Evolutionary conservation across 2,113 vertebrate species (phyloP).

Genomic region (Hymenochirus boettgeri): DNA sequence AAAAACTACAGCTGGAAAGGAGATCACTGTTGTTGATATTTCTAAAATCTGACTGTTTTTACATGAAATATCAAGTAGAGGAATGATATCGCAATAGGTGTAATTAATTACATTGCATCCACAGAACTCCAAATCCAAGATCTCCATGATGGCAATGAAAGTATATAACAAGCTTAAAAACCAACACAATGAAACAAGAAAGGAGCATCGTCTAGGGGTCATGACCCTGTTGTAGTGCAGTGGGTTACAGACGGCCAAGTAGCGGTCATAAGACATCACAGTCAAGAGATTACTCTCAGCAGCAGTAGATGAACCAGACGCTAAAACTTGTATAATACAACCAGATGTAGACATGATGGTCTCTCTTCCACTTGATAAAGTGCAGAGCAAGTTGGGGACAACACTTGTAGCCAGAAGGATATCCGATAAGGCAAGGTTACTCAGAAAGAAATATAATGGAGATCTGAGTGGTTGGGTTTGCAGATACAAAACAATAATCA

Average conservation of each 20-base stretch:
- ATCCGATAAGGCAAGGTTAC: background rate
- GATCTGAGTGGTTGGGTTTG: background rate
- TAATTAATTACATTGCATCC: slow-evolving; percentile 51
- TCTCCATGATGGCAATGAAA: slow-evolving; percentile 39
- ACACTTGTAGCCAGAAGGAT: background rate
- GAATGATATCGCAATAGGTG: slow-evolving; percentile 54
- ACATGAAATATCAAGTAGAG: slow-evolving; percentile 53
- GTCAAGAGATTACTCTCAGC: background rate
- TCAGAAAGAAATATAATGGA: slow-evolving; percentile 3
- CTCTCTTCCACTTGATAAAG: background rate
- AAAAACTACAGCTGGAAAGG: background rate
- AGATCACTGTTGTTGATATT: background rate
- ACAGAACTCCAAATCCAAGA: slow-evolving; percentile 52
- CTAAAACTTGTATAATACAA: background rate
- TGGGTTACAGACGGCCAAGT: slow-evolving; percentile 6
- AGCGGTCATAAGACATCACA: slow-evolving; percentile 7
- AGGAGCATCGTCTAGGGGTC: slow-evolving; percentile 27
- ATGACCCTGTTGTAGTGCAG: slow-evolving; percentile 32
- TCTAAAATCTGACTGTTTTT: slow-evolving; percentile 37
- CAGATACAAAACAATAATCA: background rate
- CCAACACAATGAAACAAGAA: slow-evolving; percentile 48
- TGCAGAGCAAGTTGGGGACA: background rate
- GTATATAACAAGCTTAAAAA: slow-evolving; percentile 50
- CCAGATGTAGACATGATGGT: background rate
- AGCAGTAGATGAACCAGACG: background rate